phyloP scores from a whole-genome alignment of 2,797 vertebrate species.

The Cossypha dichroa region DNA sequence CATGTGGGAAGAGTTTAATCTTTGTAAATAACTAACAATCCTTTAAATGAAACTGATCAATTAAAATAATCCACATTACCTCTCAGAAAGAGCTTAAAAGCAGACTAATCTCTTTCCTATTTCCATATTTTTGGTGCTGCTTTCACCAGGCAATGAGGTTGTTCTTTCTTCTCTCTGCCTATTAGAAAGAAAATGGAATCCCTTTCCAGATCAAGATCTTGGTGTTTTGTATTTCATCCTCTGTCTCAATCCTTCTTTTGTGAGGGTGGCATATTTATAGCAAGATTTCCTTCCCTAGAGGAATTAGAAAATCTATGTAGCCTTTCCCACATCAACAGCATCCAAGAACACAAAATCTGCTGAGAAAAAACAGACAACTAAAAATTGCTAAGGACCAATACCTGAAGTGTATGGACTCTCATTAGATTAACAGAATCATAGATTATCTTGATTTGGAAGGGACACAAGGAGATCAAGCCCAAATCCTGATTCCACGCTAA shows the following conservation, averaged over 20 bases:
- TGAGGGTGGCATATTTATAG: not conserved
- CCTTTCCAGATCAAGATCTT: not conserved
- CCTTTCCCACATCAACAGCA: not conserved
- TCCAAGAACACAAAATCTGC: not conserved
- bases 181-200: not conserved
- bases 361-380: not conserved
- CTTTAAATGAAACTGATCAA: not conserved
- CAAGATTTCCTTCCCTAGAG: not conserved
- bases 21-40: not conserved
- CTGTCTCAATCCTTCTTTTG: not conserved
- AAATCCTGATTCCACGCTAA: not conserved
- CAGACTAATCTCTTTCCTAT: not conserved
- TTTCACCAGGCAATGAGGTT: not conserved
- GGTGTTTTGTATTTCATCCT: not conserved
- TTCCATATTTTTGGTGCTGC: not conserved
- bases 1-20: not conserved
- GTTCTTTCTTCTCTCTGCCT: not conserved
- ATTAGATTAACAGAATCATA: not conserved
- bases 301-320: not conserved
- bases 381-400: not conserved
- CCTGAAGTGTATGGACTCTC: not conserved
- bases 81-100: not conserved
- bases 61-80: not conserved
- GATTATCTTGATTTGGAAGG: not conserved
- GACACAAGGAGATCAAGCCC: not conserved